These are phyloP conservation scores for Erebia aethiops DNA, from an alignment of 2,888 invertebrate species.

Conservation along the genomic window DNA sequence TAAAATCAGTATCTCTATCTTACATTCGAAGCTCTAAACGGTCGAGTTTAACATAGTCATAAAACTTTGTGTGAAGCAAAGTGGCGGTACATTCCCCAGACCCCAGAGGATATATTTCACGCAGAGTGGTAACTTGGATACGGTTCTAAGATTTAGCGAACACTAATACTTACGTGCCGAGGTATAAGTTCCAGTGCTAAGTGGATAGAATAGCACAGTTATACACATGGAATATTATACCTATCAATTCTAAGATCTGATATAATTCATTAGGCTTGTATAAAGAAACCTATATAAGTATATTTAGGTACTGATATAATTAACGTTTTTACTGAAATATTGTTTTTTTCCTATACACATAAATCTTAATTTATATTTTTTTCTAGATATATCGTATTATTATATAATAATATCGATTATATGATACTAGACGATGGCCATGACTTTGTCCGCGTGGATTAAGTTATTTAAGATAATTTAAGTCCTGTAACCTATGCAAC, in stretches of 20 bases:
- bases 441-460: too few relatives aligned
- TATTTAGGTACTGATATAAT: too few relatives aligned
- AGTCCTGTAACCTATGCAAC: too few relatives aligned
- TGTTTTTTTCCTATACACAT: too few relatives aligned
- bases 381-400: too few relatives aligned
- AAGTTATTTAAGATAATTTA: too few relatives aligned
- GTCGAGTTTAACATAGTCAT: slow-evolving; percentile 30
- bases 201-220: slow-evolving; percentile 22
- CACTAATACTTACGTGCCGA: slow-evolving; percentile 24
- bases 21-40: slow-evolving; percentile 25
- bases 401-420: too few relatives aligned
- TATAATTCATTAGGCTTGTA: not conserved
- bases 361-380: too few relatives aligned
- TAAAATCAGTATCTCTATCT: slow-evolving; percentile 22
- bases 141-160: slow-evolving; percentile 26
- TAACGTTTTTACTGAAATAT: too few relatives aligned
- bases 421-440: too few relatives aligned
- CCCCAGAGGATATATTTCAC: slow-evolving; percentile 26
- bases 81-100: slow-evolving; percentile 29
- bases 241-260: slow-evolving; percentile 3
- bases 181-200: slow-evolving; percentile 25
- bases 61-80: slow-evolving; percentile 33
- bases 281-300: too few relatives aligned
- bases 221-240: slow-evolving; percentile 19
- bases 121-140: slow-evolving; percentile 23